Percentiles rank a stretch among this genome's conserved stretches.
phyloP scores from a whole-genome alignment of 2,888 invertebrate species.

The Agrotis ipsilon region DNA sequence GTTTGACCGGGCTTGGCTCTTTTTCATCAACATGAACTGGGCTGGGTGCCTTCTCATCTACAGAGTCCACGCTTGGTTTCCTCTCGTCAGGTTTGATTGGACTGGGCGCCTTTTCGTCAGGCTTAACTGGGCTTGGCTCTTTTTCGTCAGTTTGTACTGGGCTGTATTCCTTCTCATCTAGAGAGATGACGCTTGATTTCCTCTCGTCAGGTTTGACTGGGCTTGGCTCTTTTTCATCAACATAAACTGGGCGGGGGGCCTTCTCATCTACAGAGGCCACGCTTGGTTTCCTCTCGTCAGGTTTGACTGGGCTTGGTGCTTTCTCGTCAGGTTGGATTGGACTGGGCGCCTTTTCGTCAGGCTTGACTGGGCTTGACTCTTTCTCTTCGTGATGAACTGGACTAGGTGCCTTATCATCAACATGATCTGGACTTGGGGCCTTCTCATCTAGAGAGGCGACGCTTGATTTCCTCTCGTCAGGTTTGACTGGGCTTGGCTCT shows the following conservation, averaged over 20 bases:
- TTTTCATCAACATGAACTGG: not conserved
- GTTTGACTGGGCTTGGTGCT: not conserved
- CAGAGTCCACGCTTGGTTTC: not conserved
- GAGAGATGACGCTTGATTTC: conserved; percentile 30
- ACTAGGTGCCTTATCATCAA: too few species aligned
- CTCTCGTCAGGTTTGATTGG: conserved; percentile 35
- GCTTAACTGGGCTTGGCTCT: not conserved
- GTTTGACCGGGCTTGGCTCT: not conserved
- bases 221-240: conserved; percentile 6
- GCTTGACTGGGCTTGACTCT: not conserved
- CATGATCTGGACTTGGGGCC: not conserved
- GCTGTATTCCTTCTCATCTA: conserved; percentile 8
- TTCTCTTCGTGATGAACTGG: not conserved
- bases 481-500: conserved; percentile 12
- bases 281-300: conserved; percentile 4
- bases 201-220: not conserved
- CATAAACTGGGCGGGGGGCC: not conserved
- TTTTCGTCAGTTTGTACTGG: not conserved
- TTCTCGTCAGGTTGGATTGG: not conserved
- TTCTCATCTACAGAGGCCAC: not conserved
- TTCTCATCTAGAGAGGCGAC: not conserved
- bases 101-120: not conserved
- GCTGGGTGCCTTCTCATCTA: not conserved
- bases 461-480: conserved; percentile 15
- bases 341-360: not conserved